Conservation (phyloP, 64 coral and sea anemone genomes). For the Orbicella faveolata region DNA sequence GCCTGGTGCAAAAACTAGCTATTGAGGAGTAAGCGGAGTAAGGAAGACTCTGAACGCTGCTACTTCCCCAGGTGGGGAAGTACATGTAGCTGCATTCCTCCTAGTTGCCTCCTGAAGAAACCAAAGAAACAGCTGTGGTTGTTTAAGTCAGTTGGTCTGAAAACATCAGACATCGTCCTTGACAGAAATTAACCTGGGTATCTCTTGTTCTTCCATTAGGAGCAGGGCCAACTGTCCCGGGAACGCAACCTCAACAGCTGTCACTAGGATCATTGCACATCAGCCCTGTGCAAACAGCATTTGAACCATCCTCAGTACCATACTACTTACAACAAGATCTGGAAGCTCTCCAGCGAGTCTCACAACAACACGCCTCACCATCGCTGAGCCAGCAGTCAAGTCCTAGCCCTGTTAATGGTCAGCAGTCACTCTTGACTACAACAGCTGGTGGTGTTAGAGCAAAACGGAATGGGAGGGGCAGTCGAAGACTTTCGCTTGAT, state of each 20-base stretch:
- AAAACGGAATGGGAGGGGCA: slow-evolving; percentile 47
- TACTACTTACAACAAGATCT: slow-evolving; percentile 97
- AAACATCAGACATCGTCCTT: too few species aligned
- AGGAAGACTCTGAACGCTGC: too few species aligned
- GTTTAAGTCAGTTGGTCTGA: too few species aligned
- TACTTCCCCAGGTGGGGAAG: too few species aligned
- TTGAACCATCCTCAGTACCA: slow-evolving; percentile 84
- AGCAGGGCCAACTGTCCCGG: background rate
- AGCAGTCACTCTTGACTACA: slow-evolving; percentile 26
- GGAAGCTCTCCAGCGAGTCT: slow-evolving; percentile 63
- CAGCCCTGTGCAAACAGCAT: slow-evolving; percentile 69
- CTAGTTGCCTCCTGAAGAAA: too few species aligned
- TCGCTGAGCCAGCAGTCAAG: slow-evolving; percentile 32
- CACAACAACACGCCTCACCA: slow-evolving; percentile 60
- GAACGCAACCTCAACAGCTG: slow-evolving; percentile 45
- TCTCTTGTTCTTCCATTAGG: background rate
- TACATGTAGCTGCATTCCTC: too few species aligned
- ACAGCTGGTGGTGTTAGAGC: slow-evolving; percentile 18
- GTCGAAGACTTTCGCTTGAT: slow-evolving; percentile 81
- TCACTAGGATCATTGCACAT: slow-evolving; percentile 60
- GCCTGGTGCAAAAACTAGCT: too few species aligned
- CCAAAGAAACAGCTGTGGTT: too few species aligned
- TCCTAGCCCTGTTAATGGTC: slow-evolving; percentile 6
- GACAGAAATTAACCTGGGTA: background rate
- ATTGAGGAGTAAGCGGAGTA: too few species aligned